Conservation (phyloP, 2,113 vertebrate species). For the Dicentrarchus labrax region DNA sequence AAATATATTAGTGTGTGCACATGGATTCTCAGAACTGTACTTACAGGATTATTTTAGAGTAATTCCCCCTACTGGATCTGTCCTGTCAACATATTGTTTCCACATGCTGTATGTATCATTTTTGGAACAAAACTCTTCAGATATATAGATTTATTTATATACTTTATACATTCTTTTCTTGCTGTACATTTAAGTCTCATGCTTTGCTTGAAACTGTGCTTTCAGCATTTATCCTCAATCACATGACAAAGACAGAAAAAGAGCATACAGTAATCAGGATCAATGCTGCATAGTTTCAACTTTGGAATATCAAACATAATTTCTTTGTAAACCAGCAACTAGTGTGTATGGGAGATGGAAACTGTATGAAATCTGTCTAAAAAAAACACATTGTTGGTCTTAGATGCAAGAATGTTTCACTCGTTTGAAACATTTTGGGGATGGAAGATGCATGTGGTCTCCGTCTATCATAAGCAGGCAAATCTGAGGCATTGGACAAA, state of each 20-base stretch:
- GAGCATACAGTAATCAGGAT: constrained; percentile 69
- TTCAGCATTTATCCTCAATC: constrained; percentile 76
- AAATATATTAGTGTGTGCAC: constrained; percentile 7
- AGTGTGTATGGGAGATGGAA: not conserved
- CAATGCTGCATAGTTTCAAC: constrained; percentile 78
- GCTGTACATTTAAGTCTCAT: constrained; percentile 73
- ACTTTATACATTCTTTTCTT: constrained; percentile 73
- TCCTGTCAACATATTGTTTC: constrained; percentile 14
- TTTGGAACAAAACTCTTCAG: constrained; percentile 67
- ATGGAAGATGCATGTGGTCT: constrained; percentile 17
- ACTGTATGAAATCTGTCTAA: constrained; percentile 37
- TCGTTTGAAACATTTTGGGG: constrained; percentile 24
- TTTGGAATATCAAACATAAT: constrained; percentile 63
- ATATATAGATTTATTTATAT: constrained; percentile 57
- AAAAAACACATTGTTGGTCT: constrained; percentile 52
- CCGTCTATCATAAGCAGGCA: not conserved
- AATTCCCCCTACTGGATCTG: not conserved
- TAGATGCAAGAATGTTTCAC: constrained; percentile 24
- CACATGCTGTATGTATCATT: constrained; percentile 29
- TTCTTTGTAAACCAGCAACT: constrained; percentile 60
- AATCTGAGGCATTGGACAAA: constrained; percentile 16
- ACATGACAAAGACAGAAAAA: constrained; percentile 45
- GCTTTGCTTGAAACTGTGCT: constrained; percentile 71
- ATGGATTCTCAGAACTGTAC: constrained; percentile 19
- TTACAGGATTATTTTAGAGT: not conserved